Percentiles rank a stretch among this genome's conserved stretches.
phyloP scores from a whole-genome alignment of 2,888 invertebrate genomes.

The Drosophila ustulata region DNA sequence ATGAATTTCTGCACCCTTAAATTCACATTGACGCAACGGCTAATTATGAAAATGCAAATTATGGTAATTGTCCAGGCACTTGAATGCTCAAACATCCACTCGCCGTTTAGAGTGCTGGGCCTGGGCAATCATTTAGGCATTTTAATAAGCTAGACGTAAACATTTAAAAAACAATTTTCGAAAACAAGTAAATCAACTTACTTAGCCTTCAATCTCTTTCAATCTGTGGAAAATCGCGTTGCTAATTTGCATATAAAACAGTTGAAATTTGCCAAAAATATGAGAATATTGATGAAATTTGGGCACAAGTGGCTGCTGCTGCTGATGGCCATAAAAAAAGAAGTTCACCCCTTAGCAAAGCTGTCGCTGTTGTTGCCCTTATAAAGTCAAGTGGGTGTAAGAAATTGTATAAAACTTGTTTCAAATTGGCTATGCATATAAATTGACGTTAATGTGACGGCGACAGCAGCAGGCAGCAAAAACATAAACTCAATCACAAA shows the following conservation, averaged over 20 bases:
- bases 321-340: conserved; percentile 18
- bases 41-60: conserved; percentile 54
- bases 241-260: conserved; percentile 85
- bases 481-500: background rate
- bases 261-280: conserved; percentile 76
- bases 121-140: conserved; percentile 78
- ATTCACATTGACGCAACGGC: background rate
- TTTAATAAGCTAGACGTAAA: conserved; percentile 71
- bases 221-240: conserved; percentile 71
- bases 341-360: conserved; percentile 54
- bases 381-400: conserved; percentile 84
- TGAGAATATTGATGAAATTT: conserved; percentile 81
- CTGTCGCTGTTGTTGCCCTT: conserved; percentile 43
- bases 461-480: conserved; percentile 60
- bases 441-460: conserved; percentile 84
- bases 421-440: conserved; percentile 86
- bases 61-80: conserved; percentile 52
- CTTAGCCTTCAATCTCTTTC: conserved; percentile 37
- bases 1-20: background rate
- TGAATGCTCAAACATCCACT: conserved; percentile 41
- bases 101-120: background rate
- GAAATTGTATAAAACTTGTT: conserved; percentile 85
- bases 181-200: conserved; percentile 55
- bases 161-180: conserved; percentile 73
- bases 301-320: conserved; percentile 44